Base-by-base conservation (phyloP, 2,888 invertebrate species). In the Lymantria dispar region DNA sequence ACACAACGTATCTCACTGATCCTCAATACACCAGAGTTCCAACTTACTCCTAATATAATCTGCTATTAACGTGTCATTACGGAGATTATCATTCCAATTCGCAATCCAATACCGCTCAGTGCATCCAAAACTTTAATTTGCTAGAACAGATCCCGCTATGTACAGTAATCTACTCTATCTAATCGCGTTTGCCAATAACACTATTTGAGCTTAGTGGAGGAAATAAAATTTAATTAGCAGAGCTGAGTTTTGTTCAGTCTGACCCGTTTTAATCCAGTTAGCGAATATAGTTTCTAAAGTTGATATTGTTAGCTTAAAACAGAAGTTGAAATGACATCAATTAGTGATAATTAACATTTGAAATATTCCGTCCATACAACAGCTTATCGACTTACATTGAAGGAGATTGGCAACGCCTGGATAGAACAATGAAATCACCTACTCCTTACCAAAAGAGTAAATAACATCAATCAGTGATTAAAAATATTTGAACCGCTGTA, bases 211-310 rank as follows among this genome's bases (percentile, higher is more conserved):
- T 62, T 54, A 47, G 58, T 50, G 46, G 49, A 49, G 41, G 43
- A 50, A 54, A 62, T 67, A 64, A 64, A 66, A 67, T 67, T 45
- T 58, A 60, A 66, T 67, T 62, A 60, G 54, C 46, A 45, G 41
- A 58, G 54, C 47, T 52, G 48, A 50, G 54, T 64, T 53, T 56
- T 54, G 46, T 56, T 65, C 53, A 41, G 57, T 62, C 48, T 52
- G 56, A 58, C 40, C 45, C 37, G 50, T 52, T 55, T 50, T 57
- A 63, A 60, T 55, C 46, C 44, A 30, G 53, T 67, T 67, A 62
- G 50, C 36, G 13, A 43, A 8, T 49, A 50, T 38, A 33, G 33
- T 33, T 53, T 53, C 55, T 62, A 47, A 36, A 55, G 50, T 55
- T 67, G 53, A 56, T 67, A 64, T 58, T 37, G 56, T 57, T 58